Evolutionary conservation across 2,113 vertebrate genomes (phyloP).

Genomic region (Prietella phreatophila): DNA sequence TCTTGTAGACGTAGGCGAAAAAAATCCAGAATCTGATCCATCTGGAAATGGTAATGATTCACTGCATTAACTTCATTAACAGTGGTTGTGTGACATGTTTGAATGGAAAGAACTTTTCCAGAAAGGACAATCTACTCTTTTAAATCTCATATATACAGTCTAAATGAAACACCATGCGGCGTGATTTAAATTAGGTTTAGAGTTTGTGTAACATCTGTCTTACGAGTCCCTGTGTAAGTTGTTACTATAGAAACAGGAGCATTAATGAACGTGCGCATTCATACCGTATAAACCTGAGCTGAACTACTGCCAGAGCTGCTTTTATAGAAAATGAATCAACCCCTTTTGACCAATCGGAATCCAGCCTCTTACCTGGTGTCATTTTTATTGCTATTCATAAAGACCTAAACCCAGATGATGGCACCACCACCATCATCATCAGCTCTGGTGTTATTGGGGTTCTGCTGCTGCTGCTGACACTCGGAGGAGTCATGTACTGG

Average conservation of each 20-base stretch:
- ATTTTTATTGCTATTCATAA: background rate
- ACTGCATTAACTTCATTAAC: background rate
- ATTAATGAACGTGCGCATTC: background rate
- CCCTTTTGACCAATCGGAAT: background rate
- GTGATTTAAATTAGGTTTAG: no score
- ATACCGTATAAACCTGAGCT: background rate
- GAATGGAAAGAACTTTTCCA: background rate
- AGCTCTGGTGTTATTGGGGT: background rate
- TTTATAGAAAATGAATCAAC: background rate
- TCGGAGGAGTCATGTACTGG: slow-evolving; percentile 9
- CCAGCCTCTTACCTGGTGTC: background rate
- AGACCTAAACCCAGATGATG: background rate
- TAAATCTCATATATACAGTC: background rate
- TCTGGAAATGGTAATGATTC: background rate
- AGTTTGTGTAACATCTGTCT: no score
- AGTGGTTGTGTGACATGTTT: background rate
- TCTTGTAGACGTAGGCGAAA: background rate
- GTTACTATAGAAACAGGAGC: background rate
- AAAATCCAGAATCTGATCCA: background rate
- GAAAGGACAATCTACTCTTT: background rate
- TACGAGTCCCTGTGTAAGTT: no score
- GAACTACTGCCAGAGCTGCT: background rate
- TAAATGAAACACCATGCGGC: no score
- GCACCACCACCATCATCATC: background rate
- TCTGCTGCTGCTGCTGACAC: slow-evolving; percentile 10